Percentiles rank a stretch among this genome's conserved stretches.
phyloP scores from a whole-genome alignment of 2,888 invertebrate species.

The Argyra leucocephala region DNA sequence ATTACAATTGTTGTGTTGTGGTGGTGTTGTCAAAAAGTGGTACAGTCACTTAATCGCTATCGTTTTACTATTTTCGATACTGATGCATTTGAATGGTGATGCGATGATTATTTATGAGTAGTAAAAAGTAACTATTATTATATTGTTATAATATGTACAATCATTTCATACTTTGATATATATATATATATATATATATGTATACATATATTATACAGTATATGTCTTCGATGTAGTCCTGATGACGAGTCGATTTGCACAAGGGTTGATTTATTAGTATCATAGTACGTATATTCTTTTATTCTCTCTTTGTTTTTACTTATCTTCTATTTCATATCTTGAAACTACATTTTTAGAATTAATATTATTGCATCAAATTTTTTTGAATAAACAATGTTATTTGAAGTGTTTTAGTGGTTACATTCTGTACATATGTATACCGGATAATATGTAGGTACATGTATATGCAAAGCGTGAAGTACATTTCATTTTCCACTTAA shows the following conservation, averaged over 20 bases:
- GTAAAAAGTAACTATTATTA: no score
- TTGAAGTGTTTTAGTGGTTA: neutral
- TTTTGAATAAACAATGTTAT: neutral
- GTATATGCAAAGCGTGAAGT: neutral
- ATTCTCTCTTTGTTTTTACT: neutral
- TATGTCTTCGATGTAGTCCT: neutral
- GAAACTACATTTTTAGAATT: neutral
- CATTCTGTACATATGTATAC: no score
- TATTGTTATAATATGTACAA: no score
- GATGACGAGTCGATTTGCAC: neutral
- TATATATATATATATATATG: neutral
- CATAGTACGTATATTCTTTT: neutral
- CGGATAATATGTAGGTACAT: no score
- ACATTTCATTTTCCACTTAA: neutral
- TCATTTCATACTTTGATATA: no score
- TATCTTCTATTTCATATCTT: neutral
- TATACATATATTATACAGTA: neutral
- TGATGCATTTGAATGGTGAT: no score
- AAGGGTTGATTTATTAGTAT: neutral
- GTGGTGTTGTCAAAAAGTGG: neutral
- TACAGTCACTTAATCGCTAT: neutral
- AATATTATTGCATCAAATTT: no score
- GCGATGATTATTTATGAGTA: no score
- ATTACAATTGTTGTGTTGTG: neutral
- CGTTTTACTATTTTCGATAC: neutral